Evolutionary conservation across 2,888 invertebrate genomes (phyloP), one percentile per base, ranked within the genome.

Genomic region (Machimus rusticus): DNA sequence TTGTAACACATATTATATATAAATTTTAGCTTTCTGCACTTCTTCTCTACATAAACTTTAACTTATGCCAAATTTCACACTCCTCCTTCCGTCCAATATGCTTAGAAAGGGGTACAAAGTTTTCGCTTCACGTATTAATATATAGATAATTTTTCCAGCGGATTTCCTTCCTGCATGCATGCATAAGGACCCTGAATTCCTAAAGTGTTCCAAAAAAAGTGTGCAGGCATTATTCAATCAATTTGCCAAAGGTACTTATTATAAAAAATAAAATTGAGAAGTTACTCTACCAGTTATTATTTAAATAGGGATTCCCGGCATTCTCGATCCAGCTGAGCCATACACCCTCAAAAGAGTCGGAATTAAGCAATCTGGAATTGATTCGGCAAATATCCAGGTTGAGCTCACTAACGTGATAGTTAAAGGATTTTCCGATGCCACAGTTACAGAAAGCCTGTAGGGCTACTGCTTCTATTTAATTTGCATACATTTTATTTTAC

Each of bases 331-430:
- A 34, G 91, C 95, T 89, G 96, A 96, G 91, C 96, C 96, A 1
- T 91, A 96, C 86, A 93, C 94, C 89, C 94, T 96, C 74, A 94
- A 95, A 6, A 93, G 94, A 92, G 94, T 96, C 90, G 93, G 94
- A 91, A 95, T 96, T 90, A 92, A 95, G 82, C 95, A 95, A 93
- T 95, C 95, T 31, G 94, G 95, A 82, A 95, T 95, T 55, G 95
- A 95, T 39, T 95, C 95, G 1, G 95, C 95, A 1, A 95, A 94
- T 89, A 94, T 96, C 1, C 95, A 95, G 89, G 95, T 95, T 34
- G 95, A 95, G 28, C 92, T 96, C 43, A 94, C 95, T 89, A 94
- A 96, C 90, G 94, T 96, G 87, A 93, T 93, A 2, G 94, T 95
- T 16, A 93, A 94, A 23, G 96, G 96, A 81, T 95, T 96, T 90